phyloP scores from a whole-genome alignment of 2,113 vertebrate species.

The Antechinus flavipes region DNA sequence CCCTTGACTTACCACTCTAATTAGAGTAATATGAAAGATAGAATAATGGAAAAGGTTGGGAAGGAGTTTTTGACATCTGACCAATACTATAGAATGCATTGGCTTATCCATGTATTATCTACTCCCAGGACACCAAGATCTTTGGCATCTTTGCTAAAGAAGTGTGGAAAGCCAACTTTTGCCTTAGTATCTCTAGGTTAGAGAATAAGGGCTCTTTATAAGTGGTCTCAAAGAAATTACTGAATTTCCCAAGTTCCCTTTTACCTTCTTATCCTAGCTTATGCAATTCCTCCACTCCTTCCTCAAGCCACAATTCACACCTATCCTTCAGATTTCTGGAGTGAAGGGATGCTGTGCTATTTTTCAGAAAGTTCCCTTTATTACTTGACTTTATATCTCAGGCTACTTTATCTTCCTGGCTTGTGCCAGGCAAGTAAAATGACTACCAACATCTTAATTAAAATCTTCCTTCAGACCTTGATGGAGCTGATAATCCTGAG shows the following conservation, averaged over 20 bases:
- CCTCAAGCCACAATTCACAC: not conserved
- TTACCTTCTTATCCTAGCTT: not conserved
- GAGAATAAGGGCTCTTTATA: not conserved
- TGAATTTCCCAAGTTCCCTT: not conserved
- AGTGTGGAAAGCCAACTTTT: not conserved
- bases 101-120: not conserved
- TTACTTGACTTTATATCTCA: not conserved
- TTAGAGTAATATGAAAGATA: not conserved
- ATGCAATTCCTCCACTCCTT: not conserved
- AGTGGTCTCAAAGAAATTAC: not conserved
- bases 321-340: not conserved
- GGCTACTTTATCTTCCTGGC: not conserved
- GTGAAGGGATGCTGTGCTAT: not conserved
- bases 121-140: not conserved
- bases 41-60: not conserved
- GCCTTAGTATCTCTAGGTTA: not conserved
- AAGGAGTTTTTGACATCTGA: not conserved
- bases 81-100: not conserved
- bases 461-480: not conserved
- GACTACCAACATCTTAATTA: not conserved
- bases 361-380: not conserved
- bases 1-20: not conserved
- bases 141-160: not conserved
- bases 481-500: not conserved
- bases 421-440: not conserved